phyloP scores from a whole-genome alignment of 2,797 vertebrate species.

The Myoxocephalus aenaeus region DNA sequence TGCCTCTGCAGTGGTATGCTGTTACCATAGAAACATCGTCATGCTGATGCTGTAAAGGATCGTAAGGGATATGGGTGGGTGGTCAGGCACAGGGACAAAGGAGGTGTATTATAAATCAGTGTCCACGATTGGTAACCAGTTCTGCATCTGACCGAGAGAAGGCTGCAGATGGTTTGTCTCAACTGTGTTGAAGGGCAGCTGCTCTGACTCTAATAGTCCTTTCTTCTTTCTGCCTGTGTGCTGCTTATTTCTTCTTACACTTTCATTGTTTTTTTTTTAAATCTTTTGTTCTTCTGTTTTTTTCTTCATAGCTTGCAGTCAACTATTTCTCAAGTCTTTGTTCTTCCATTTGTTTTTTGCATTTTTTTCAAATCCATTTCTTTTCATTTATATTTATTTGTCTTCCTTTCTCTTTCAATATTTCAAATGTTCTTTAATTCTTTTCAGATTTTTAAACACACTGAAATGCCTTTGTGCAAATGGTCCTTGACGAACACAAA shows the following conservation, averaged over 20 bases:
- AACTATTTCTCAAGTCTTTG: neutral
- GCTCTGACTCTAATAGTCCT: neutral
- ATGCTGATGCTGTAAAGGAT: conserved; percentile 48
- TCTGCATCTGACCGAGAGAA: conserved; percentile 35
- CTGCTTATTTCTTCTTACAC: neutral
- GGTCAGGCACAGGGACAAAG: neutral
- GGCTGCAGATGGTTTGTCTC: conserved; percentile 8
- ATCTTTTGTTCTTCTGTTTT: neutral
- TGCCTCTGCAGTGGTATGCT: conserved; percentile 59
- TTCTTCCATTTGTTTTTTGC: neutral
- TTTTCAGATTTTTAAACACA: too few species aligned
- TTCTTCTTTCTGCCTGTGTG: neutral
- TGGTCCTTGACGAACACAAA: neutral
- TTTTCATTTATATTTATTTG: neutral
- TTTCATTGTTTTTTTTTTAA: neutral
- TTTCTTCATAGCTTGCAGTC: neutral
- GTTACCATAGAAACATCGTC: conserved; percentile 74
- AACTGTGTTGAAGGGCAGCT: conserved; percentile 33
- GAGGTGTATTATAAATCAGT: conserved; percentile 64
- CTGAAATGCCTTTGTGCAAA: conserved; percentile 23
- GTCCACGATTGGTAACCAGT: conserved; percentile 26
- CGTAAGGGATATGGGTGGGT: conserved; percentile 23
- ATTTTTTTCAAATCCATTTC: neutral
- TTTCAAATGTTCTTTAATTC: neutral
- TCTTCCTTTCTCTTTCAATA: neutral